These are phyloP conservation scores for Melanerpes formicivorus DNA, from an alignment of 2,113 vertebrate species.

Conservation along the genomic window DNA sequence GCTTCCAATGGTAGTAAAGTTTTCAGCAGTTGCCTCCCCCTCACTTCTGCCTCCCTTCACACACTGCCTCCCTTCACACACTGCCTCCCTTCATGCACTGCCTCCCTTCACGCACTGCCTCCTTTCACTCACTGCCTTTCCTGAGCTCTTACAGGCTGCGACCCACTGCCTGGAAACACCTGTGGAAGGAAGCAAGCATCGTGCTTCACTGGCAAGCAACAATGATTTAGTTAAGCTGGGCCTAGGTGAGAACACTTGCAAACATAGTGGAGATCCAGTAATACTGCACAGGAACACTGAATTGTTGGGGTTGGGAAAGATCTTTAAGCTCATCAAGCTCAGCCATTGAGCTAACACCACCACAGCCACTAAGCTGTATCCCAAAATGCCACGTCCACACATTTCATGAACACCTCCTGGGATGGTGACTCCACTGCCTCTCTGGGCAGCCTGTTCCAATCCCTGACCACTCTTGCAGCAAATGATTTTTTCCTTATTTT, in stretches of 20 bases:
- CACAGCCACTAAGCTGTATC: too few species aligned
- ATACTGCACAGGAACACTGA: neutral
- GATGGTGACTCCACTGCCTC: too few species aligned
- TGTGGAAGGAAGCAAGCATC: accelerated
- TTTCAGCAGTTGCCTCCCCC: conserved; percentile 9
- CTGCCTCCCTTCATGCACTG: neutral
- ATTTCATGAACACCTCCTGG: too few species aligned
- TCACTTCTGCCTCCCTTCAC: neutral
- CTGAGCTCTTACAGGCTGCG: neutral
- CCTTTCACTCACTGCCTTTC: neutral
- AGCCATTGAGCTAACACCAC: too few species aligned
- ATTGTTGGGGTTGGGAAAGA: too few species aligned
- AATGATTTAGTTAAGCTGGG: accelerated
- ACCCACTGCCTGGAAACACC: neutral
- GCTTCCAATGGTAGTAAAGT: neutral
- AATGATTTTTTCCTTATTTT: too few species aligned
- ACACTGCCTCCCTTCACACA: accelerated
- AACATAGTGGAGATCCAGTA: neutral
- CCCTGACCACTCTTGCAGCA: too few species aligned
- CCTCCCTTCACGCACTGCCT: neutral
- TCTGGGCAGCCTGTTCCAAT: too few species aligned
- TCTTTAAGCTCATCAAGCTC: too few species aligned
- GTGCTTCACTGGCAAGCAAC: accelerated
- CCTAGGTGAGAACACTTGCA: neutral
- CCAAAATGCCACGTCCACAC: too few species aligned